Evolutionary conservation across 2,888 invertebrate species (phyloP).

Genomic region (Uloborus plumipes): DNA sequence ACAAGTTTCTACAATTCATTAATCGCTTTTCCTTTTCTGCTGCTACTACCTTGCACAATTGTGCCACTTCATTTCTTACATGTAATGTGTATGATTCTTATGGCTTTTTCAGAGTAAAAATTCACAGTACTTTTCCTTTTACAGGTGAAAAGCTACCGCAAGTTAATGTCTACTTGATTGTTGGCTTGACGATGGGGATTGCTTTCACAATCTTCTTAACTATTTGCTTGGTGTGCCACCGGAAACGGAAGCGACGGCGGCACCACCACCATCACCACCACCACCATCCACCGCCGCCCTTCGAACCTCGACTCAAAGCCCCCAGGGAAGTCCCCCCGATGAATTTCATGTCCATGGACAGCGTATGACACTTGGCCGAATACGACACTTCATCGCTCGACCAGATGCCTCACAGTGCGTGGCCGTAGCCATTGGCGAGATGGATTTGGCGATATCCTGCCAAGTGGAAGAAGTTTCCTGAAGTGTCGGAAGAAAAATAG

Average conservation of each 20-base stretch:
- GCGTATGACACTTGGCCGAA: conserved; percentile 56
- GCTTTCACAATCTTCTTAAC: conserved; percentile 73
- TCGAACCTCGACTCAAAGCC: conserved; percentile 49
- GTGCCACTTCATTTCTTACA: background rate
- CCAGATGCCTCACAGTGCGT: background rate
- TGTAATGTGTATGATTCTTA: background rate
- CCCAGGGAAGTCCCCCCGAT: conserved; percentile 46
- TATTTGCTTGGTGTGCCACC: conserved; percentile 76
- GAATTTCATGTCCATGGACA: conserved; percentile 62
- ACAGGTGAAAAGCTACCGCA: conserved; percentile 36
- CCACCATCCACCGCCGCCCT: conserved; percentile 51
- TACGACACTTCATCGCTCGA: background rate
- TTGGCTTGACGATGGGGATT: conserved; percentile 73
- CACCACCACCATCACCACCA: conserved; percentile 17
- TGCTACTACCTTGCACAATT: too few species aligned
- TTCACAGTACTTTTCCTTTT: background rate
- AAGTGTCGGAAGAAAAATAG: too few species aligned
- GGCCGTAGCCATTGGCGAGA: background rate
- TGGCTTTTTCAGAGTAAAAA: background rate
- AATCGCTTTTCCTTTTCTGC: too few species aligned
- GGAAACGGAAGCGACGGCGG: conserved; percentile 68
- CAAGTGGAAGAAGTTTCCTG: too few species aligned
- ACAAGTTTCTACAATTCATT: too few species aligned
- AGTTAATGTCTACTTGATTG: conserved; percentile 76
- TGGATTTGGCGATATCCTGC: too few species aligned